Conservation (phyloP, 1,140 invertebrate species). For the Pogonomyrmex californicus region DNA sequence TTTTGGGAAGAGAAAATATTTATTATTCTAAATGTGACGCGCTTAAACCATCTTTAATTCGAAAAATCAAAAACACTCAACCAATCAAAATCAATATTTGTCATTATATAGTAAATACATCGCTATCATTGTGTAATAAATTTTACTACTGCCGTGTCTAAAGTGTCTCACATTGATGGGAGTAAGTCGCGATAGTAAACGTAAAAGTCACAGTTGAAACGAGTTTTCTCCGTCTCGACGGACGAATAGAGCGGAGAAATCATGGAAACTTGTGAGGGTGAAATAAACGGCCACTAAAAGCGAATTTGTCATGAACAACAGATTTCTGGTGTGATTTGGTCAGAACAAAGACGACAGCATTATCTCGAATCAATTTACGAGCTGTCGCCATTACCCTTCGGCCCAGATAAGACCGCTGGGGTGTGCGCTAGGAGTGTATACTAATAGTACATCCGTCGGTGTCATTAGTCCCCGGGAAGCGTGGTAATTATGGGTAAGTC, state of each 20-base stretch:
- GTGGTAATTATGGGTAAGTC: slow-evolving; percentile 49
- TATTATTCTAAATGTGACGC: neutral
- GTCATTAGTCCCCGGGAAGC: slow-evolving; percentile 45
- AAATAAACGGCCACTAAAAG: slow-evolving; percentile 36
- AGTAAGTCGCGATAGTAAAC: neutral
- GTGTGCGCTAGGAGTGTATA: slow-evolving; percentile 43
- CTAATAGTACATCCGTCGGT: slow-evolving; percentile 57
- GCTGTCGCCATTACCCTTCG: slow-evolving; percentile 33
- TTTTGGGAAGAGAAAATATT: neutral
- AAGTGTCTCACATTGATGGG: slow-evolving; percentile 8
- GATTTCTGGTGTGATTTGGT: slow-evolving; percentile 42
- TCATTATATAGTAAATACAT: neutral
- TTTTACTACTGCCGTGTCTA: neutral
- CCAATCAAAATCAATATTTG: neutral
- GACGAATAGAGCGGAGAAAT: neutral
- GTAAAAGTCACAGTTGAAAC: slow-evolving; percentile 49
- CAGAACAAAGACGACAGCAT: slow-evolving; percentile 34
- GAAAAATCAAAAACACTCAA: neutral
- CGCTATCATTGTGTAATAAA: neutral
- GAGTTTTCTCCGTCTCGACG: neutral
- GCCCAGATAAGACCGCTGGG: slow-evolving; percentile 20
- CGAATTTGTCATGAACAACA: neutral
- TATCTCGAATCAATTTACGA: slow-evolving; percentile 55
- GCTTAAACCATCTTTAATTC: neutral
- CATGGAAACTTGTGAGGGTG: neutral